Conservation (phyloP, 1,140 invertebrate genomes). For the Drosophila neocordata region DNA sequence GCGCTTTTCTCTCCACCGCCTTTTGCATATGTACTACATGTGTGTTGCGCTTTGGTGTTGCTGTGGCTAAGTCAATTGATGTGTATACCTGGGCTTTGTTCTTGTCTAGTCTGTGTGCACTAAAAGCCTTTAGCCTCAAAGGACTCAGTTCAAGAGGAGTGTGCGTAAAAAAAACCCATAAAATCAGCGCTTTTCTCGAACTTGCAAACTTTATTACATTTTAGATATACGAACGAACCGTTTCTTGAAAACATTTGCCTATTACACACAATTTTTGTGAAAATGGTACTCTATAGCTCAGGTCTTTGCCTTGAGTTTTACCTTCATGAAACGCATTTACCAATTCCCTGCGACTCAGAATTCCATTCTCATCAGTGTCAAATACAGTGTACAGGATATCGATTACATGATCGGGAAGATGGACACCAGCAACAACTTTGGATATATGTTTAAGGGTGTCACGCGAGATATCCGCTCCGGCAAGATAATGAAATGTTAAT, state of each 20-base stretch:
- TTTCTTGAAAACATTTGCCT: slow-evolving; percentile 36
- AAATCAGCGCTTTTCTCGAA: slow-evolving; percentile 39
- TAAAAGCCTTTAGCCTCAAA: slow-evolving; percentile 60
- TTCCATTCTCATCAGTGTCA: slow-evolving; percentile 36
- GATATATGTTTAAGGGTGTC: slow-evolving; percentile 33
- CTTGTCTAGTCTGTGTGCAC: slow-evolving; percentile 30
- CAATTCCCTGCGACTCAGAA: slow-evolving; percentile 37
- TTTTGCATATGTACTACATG: not conserved
- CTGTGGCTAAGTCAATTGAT: slow-evolving; percentile 22
- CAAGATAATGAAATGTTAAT: slow-evolving; percentile 38
- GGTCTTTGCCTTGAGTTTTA: not conserved
- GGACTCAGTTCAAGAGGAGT: slow-evolving; percentile 36
- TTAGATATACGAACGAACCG: not conserved
- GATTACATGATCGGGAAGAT: slow-evolving; percentile 32
- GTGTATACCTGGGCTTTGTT: slow-evolving; percentile 33
- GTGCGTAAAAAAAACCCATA: slow-evolving; percentile 20
- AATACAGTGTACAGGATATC: slow-evolving; percentile 50
- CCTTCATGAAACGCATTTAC: not conserved
- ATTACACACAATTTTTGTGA: not conserved
- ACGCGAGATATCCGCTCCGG: slow-evolving; percentile 36
- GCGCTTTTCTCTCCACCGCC: slow-evolving; percentile 54
- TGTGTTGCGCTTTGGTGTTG: not conserved
- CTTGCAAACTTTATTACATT: slow-evolving; percentile 6
- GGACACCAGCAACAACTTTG: slow-evolving; percentile 25
- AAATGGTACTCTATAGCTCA: not conserved